Conservation (phyloP, 2,888 invertebrate genomes). For the Mythimna lalbum region DNA sequence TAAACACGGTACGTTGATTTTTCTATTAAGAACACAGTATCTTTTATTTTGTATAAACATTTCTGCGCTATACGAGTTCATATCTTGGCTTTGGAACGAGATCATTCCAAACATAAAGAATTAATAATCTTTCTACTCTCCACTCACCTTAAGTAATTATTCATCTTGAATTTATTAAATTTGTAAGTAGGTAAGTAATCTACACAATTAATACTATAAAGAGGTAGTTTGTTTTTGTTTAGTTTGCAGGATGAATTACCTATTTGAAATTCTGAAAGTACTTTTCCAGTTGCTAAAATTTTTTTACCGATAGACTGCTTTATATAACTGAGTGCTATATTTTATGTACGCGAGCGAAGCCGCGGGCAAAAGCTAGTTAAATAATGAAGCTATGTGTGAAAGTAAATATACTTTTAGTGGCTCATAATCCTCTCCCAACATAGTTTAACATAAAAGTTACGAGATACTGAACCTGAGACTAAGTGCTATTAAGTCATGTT, state of each 20-base stretch:
- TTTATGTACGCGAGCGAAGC: too few species aligned
- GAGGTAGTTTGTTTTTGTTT: too few species aligned
- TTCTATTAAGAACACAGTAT: slow-evolving; percentile 38
- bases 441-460: slow-evolving; percentile 33
- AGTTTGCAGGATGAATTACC: too few species aligned
- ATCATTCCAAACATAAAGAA: slow-evolving; percentile 24
- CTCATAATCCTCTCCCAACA: slow-evolving; percentile 1
- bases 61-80: slow-evolving; percentile 21
- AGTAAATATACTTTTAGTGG: slow-evolving; percentile 14
- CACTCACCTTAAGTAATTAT: slow-evolving; percentile 3
- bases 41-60: slow-evolving; percentile 34
- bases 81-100: slow-evolving; percentile 28
- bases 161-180: not conserved
- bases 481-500: slow-evolving; percentile 21
- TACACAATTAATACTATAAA: too few species aligned
- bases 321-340: too few species aligned
- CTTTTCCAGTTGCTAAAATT: too few species aligned
- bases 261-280: too few species aligned
- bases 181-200: too few species aligned
- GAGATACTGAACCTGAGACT: slow-evolving; percentile 20
- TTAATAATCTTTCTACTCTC: slow-evolving; percentile 9
- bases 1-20: slow-evolving; percentile 47
- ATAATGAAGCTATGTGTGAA: not conserved
- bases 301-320: too few species aligned
- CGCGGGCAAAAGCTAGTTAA: slow-evolving; percentile 2